Conservation (phyloP, 2,113 vertebrate genomes). For the Arizona elegans region DNA sequence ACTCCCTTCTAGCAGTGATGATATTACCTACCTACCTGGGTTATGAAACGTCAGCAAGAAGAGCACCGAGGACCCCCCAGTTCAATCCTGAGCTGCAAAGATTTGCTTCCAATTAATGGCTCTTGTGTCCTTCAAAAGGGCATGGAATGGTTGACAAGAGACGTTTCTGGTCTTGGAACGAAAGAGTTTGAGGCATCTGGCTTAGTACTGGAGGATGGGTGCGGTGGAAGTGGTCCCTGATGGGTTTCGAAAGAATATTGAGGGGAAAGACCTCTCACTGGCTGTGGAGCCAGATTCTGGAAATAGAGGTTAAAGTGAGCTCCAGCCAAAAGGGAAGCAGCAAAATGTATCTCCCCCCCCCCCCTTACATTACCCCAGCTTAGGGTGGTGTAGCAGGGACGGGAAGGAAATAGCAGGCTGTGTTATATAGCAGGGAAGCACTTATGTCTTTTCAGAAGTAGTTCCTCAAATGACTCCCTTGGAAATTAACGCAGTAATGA, state of each 20-base stretch:
- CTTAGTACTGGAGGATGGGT: not conserved
- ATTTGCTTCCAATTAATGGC: not conserved
- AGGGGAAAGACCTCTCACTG: not conserved
- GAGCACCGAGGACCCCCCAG: too few species aligned
- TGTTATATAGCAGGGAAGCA: not conserved
- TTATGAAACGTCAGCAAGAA: not conserved
- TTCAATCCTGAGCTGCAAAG: not conserved
- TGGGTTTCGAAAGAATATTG: not conserved
- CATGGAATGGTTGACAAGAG: not conserved
- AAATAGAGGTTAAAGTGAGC: not conserved
- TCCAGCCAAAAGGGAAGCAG: not conserved
- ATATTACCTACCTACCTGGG: not conserved
- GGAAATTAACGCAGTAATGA: not conserved
- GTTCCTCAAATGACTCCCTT: not conserved
- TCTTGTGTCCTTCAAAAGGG: not conserved
- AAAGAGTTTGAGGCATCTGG: not conserved
- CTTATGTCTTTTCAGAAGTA: not conserved
- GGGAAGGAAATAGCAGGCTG: not conserved
- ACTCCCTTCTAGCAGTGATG: not conserved
- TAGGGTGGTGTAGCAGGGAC: not conserved
- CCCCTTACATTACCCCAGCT: not conserved
- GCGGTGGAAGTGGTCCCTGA: not conserved
- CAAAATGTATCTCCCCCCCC: fast-evolving
- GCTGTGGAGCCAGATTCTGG: not conserved
- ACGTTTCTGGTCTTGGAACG: not conserved